Conservation (phyloP, 2,888 invertebrate species). For the Oconnorella tubifera region DNA sequence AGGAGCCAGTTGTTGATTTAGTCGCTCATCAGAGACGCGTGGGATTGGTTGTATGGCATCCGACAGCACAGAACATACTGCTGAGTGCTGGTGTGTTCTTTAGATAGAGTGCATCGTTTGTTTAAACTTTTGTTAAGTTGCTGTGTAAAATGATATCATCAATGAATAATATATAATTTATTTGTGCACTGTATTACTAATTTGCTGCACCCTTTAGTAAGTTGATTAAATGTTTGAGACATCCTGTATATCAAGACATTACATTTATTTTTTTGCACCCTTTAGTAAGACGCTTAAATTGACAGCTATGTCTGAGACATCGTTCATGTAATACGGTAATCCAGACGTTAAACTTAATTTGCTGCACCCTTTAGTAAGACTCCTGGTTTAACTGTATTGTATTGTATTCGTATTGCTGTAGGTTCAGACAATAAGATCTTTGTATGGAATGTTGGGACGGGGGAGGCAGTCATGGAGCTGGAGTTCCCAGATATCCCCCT, state of each 20-base stretch:
- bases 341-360: no score
- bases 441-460: conserved; percentile 88
- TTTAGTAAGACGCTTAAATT: no score
- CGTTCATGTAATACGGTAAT: no score
- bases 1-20: conserved; percentile 80
- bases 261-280: no score
- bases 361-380: no score
- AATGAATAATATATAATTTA: not conserved
- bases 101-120: not conserved
- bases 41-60: conserved; percentile 88
- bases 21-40: conserved; percentile 86
- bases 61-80: conserved; percentile 84
- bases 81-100: conserved; percentile 71
- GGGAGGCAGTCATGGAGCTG: conserved; percentile 79
- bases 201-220: not conserved
- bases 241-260: conserved; percentile 62
- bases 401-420: no score
- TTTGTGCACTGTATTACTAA: not conserved
- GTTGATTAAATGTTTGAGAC: not conserved
- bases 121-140: not conserved
- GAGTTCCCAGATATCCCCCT: conserved; percentile 84
- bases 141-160: not conserved
- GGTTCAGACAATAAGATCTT: conserved; percentile 67
- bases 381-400: no score
- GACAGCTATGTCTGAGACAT: no score